phyloP scores from a whole-genome alignment of 2,113 vertebrate genomes.

The Seriola quinqueradiata region DNA sequence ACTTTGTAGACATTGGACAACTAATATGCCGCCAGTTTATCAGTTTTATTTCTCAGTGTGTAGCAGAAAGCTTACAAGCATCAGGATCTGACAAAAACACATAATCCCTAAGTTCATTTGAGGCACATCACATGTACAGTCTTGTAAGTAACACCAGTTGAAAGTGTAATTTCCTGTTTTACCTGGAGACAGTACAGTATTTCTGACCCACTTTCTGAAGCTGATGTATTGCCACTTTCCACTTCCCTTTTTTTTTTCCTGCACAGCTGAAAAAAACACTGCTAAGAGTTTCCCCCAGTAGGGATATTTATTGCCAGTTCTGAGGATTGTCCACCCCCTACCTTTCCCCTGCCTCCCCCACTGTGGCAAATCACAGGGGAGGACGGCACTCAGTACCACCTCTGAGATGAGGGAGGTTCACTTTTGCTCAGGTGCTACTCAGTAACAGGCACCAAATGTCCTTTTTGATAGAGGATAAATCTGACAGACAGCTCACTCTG shows the following conservation, averaged over 20 bases:
- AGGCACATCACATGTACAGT: slow-evolving; percentile 9
- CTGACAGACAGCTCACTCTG: slow-evolving; percentile 67
- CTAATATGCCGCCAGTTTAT: neutral
- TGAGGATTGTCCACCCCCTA: slow-evolving; percentile 54
- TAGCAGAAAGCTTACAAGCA: neutral
- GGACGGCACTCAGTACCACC: slow-evolving; percentile 63
- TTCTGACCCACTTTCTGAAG: slow-evolving; percentile 69
- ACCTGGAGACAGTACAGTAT: slow-evolving; percentile 53
- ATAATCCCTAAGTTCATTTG: slow-evolving; percentile 14
- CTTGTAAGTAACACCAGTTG: slow-evolving; percentile 27
- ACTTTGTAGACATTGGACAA: neutral
- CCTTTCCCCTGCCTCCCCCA: slow-evolving; percentile 48
- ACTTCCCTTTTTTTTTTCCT: slow-evolving; percentile 28
- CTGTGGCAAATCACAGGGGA: slow-evolving; percentile 80
- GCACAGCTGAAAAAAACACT: slow-evolving; percentile 62
- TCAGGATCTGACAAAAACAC: neutral
- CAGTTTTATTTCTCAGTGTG: slow-evolving; percentile 1
- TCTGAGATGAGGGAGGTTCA: slow-evolving; percentile 64
- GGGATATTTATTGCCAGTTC: slow-evolving; percentile 75
- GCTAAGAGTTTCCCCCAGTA: slow-evolving; percentile 69
- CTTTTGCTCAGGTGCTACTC: slow-evolving; percentile 66
- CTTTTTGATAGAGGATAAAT: slow-evolving; percentile 63
- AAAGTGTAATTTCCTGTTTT: slow-evolving; percentile 45
- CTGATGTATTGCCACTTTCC: slow-evolving; percentile 64
- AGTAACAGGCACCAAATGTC: slow-evolving; percentile 69